Conservation (phyloP, 2,797 vertebrate species). For the Salmo trutta region DNA sequence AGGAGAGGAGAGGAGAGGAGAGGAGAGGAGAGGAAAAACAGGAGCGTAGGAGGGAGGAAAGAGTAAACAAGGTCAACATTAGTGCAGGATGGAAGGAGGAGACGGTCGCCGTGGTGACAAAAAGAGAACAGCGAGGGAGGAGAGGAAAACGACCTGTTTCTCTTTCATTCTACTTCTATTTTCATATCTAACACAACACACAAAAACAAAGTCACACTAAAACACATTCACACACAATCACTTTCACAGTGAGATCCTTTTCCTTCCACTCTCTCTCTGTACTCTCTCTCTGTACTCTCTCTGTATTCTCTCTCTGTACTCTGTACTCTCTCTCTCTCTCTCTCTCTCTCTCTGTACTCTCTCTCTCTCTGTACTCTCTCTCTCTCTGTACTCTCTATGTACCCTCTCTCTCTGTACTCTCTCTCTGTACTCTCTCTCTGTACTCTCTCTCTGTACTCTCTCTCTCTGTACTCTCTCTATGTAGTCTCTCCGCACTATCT, state of each 20-base stretch:
- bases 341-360: too few relatives aligned
- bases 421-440: not conserved
- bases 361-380: too few relatives aligned
- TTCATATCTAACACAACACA: constrained; percentile 36
- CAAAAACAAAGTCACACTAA: constrained; percentile 12
- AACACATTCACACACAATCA: constrained; percentile 8
- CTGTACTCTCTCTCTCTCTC: not conserved
- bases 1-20: constrained; percentile 8
- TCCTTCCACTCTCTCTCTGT: constrained; percentile 44
- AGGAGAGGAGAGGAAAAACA: not conserved
- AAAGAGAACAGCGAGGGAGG: constrained; percentile 56
- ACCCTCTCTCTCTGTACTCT: not conserved
- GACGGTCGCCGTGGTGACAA: constrained; percentile 68
- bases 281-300: not conserved
- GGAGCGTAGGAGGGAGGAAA: constrained; percentile 18
- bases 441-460: too few relatives aligned
- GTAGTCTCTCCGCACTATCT: not conserved
- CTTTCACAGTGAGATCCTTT: constrained; percentile 2
- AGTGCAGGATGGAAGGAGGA: constrained; percentile 47
- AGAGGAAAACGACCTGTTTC: constrained; percentile 61
- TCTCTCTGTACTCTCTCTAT: too few relatives aligned
- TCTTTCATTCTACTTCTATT: constrained; percentile 62
- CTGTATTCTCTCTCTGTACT: constrained; percentile 9
- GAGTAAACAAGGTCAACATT: constrained; percentile 54
- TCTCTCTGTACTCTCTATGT: too few relatives aligned